phyloP scores from a whole-genome alignment of 2,113 vertebrate species.

The Podilymbus podiceps region DNA sequence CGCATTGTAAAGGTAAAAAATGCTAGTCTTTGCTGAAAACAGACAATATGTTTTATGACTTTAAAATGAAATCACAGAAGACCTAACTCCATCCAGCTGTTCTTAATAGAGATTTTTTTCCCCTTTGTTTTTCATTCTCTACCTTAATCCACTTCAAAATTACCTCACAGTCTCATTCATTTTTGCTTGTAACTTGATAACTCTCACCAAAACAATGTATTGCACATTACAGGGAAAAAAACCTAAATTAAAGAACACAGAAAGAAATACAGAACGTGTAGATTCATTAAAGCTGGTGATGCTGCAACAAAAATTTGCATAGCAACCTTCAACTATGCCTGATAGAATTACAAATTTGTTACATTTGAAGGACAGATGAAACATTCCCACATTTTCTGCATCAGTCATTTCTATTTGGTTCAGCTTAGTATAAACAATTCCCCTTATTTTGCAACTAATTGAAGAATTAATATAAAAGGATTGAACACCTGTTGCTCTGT shows the following conservation, averaged over 20 bases:
- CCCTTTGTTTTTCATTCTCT: constrained; percentile 51
- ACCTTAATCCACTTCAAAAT: constrained; percentile 41
- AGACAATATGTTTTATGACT: constrained; percentile 28
- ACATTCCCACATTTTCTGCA: constrained; percentile 49
- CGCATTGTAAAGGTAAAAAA: not conserved
- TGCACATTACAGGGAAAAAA: not conserved
- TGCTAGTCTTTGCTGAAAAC: not conserved
- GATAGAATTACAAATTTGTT: constrained; percentile 33
- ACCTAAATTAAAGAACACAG: not conserved
- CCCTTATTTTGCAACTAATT: constrained; percentile 48
- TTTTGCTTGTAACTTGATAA: constrained; percentile 32
- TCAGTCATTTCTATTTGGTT: constrained; percentile 41
- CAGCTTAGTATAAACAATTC: constrained; percentile 45
- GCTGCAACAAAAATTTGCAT: not conserved
- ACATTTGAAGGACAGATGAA: constrained; percentile 34
- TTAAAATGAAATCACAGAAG: constrained; percentile 38
- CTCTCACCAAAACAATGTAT: constrained; percentile 6
- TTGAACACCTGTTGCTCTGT: constrained; percentile 54
- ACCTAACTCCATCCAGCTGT: constrained; percentile 47
- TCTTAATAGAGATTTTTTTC: not conserved
- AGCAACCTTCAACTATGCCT: not conserved
- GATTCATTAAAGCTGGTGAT: constrained; percentile 12
- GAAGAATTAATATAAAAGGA: constrained; percentile 59
- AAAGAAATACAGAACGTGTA: not conserved
- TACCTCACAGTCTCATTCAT: constrained; percentile 36